Conservation (phyloP, 1,140 invertebrate genomes). For the Drosophila ogumai region DNA sequence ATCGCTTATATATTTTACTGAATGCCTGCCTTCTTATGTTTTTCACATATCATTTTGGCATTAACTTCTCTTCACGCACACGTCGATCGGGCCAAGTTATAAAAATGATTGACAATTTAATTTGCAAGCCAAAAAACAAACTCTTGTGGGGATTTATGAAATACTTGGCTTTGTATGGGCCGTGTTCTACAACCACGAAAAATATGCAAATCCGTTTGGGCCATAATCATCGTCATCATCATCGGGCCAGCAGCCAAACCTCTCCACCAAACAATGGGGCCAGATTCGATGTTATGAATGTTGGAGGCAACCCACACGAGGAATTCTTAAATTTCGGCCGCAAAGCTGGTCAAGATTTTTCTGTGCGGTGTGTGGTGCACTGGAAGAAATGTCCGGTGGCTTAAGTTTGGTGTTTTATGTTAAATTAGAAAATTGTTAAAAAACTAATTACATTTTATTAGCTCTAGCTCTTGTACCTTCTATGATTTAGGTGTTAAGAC, state of each 20-base stretch:
- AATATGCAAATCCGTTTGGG: constrained; percentile 75
- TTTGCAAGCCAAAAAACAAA: constrained; percentile 61
- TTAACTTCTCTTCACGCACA: constrained; percentile 75
- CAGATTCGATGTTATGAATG: constrained; percentile 45
- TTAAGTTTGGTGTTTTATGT: neutral
- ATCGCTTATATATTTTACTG: constrained; percentile 38
- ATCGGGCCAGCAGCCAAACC: neutral
- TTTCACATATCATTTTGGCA: constrained; percentile 80
- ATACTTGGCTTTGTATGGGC: constrained; percentile 64
- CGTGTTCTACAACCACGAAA: constrained; percentile 51
- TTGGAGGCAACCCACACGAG: constrained; percentile 44
- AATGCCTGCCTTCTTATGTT: constrained; percentile 31
- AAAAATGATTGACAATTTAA: constrained; percentile 85
- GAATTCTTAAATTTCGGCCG: constrained; percentile 36
- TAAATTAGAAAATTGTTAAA: too few relatives aligned
- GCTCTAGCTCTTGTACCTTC: neutral
- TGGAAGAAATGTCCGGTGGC: constrained; percentile 5
- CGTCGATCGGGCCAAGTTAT: constrained; percentile 60
- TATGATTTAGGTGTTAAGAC: neutral
- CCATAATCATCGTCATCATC: constrained; percentile 66
- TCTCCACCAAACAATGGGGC: constrained; percentile 42
- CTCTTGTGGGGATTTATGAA: constrained; percentile 76
- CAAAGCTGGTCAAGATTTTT: constrained; percentile 27
- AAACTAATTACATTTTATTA: too few relatives aligned
- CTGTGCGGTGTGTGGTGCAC: constrained; percentile 28